A percentile compares a stretch with the other conserved stretches of the same genome.
phyloP scores from a whole-genome alignment of 2,888 invertebrate species.

The Rhabditoides inermis region DNA sequence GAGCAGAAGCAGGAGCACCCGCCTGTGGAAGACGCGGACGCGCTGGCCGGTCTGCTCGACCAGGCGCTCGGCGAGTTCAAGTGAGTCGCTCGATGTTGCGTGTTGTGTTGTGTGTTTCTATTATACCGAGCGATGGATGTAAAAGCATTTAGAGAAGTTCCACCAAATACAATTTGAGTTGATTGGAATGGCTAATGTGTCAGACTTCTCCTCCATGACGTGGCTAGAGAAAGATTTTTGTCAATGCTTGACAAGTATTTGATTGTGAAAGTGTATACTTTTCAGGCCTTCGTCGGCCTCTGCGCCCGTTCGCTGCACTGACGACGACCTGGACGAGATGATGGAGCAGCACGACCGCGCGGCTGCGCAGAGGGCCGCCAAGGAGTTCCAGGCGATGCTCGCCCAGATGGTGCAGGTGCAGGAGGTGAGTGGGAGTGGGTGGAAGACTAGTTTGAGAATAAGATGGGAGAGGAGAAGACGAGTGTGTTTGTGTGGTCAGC shows the following conservation, averaged over 20 bases:
- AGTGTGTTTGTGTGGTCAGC: neutral
- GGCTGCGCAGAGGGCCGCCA: conserved; percentile 33
- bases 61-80: conserved; percentile 11
- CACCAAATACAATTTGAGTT: too few relatives aligned
- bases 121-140: too few relatives aligned
- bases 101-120: too few relatives aligned
- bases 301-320: conserved; percentile 12
- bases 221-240: too few relatives aligned
- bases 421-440: conserved; percentile 15
- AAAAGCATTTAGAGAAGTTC: too few relatives aligned
- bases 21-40: conserved; percentile 13
- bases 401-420: conserved; percentile 32
- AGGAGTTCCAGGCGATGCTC: conserved; percentile 33
- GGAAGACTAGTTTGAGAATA: too few relatives aligned
- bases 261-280: too few relatives aligned
- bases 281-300: too few relatives aligned
- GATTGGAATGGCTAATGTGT: too few relatives aligned
- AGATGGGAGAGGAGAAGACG: neutral
- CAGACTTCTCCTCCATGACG: too few relatives aligned
- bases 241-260: too few relatives aligned
- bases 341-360: conserved; percentile 28
- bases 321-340: conserved; percentile 33
- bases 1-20: neutral
- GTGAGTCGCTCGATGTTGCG: too few relatives aligned
- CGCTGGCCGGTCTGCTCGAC: conserved; percentile 20